Percentiles rank a stretch among this genome's conserved stretches.
phyloP scores from a whole-genome alignment of 1,140 invertebrate species.

The Procambarus clarkii region DNA sequence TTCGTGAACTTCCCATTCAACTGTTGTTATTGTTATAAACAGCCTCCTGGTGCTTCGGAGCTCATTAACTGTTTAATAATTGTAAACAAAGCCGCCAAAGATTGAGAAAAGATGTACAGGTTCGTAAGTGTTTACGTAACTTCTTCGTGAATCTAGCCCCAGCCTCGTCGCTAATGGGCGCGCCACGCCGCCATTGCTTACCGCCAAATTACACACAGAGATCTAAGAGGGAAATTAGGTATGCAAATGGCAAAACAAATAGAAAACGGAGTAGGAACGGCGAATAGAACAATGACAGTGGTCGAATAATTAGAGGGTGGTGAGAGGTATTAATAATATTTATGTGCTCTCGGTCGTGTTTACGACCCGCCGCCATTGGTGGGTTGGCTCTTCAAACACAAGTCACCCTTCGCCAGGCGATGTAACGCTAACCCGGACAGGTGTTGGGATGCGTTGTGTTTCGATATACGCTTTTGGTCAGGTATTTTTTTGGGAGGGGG shows the following conservation, averaged over 20 bases:
- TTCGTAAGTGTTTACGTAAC: no score
- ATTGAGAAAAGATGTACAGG: no score
- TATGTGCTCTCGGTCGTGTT: conserved; percentile 50
- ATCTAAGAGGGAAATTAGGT: conserved; percentile 47
- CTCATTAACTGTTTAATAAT: no score
- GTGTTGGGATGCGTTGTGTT: not conserved
- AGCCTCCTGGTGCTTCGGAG: no score
- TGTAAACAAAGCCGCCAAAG: no score
- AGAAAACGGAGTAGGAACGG: conserved; percentile 43
- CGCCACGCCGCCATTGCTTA: conserved; percentile 36
- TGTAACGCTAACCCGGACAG: not conserved
- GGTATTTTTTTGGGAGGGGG: not conserved
- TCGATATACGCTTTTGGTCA: not conserved
- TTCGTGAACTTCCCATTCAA: no score
- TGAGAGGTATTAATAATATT: conserved; percentile 66
- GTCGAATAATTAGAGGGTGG: conserved; percentile 43
- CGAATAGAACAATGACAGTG: conserved; percentile 50
- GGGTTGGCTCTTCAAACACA: conserved; percentile 3
- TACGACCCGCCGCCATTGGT: conserved; percentile 59
- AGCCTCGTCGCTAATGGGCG: not conserved
- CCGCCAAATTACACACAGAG: conserved; percentile 39
- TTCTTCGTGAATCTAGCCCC: not conserved
- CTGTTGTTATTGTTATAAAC: no score
- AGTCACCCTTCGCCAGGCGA: not conserved
- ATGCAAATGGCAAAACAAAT: conserved; percentile 63